Evolutionary conservation across 2,797 vertebrate genomes (phyloP), one percentile per base, ranked within the genome.

Genomic region (Girardinus metallicus): DNA sequence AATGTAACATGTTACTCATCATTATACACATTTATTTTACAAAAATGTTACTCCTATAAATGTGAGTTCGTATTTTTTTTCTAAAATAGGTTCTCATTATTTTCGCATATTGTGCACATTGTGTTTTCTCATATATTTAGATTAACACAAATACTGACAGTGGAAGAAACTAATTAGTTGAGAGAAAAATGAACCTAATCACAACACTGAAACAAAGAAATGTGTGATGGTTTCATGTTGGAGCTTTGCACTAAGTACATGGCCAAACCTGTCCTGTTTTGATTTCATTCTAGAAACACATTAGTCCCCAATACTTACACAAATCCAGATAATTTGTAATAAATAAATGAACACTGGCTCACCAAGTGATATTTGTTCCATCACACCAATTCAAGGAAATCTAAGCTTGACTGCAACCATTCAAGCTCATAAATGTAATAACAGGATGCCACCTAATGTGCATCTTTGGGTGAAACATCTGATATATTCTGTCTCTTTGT

Each of bases 1-100:
- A 74, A 79, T 75, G 16, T 81, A 83, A 82, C 78, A 70, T 51
- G n/a, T 76, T 55, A 75, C 11, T 80, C 78, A 78, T 29, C 9
- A 26, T 26, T 75, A 18, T 74, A 51, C 26, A 43, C 64, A 41
- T 62, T 83, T 62, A 72, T 53, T 53, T 53, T 82, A 57, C 46
- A 47, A 51, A 44, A 79, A 75, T 39, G 60, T 12, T 68, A 2
- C 29, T 73, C 39, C 23, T 41, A 64, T 9, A 64, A 64, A 34
- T 34, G 5, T 18, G 31, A 36, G 31, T 7, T 18, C 0, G 1
- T 3, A 9, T 55, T n/a, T 64, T 62, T 57, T 34, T 64, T 64
- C 31, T 64, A 64, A 34, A 64, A 64, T 66, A 39, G 18, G 3
- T 0, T 36, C 0, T 4, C 2, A 21, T 34, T 16, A 36, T 18